Evolutionary conservation across 1,140 invertebrate species (phyloP), one percentile per base, ranked within the genome.

Genomic region (Ridgeia piscesae): DNA sequence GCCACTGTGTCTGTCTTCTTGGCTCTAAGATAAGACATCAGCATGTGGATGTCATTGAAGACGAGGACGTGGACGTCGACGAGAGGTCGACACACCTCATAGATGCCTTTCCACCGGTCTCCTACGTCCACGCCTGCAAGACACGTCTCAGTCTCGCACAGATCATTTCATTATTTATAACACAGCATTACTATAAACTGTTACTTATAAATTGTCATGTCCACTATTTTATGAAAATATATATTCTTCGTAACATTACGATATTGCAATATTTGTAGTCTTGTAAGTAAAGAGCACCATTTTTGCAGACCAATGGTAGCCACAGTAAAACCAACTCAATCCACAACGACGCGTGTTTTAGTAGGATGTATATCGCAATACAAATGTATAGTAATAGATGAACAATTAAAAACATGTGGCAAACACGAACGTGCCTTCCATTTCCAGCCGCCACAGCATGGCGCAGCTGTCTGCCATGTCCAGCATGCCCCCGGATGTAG

Each of bases 1-100:
- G 95, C 58, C 21, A 94, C 94, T 8, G 94, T 94, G 9, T 94
- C 89, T 88, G 95, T 94, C 35, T 96, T 93, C 42, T 94, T 94
- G 17, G 94, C 93, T 33, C 96, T 95, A 0, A 97, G 94, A 92
- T 95, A 96, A 1, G 95, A 94, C 95, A 95, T 94, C 35, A 96
- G 92, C n/a, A 97, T 94, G 93, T 97, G 97, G 27, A 96, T 95
- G 94, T 97, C 97, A 95, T 97, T 97, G 93, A 97, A 97, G 0
- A 95, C 94, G 33, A 96, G 94, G n/a, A 96, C 94, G 93, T 97
- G 97, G 93, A 97, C 96, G 92, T 96, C 95, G 17, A 96, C 94
- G 93, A 97, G 96, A 9, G 94, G 93, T 92, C 94, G 93, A 93
- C 95, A 95, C 0, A 95, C 91, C 8, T 95, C 94, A 91, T 94